Conservation (phyloP, 1,140 invertebrate species). For the Aphidius gifuensis region DNA sequence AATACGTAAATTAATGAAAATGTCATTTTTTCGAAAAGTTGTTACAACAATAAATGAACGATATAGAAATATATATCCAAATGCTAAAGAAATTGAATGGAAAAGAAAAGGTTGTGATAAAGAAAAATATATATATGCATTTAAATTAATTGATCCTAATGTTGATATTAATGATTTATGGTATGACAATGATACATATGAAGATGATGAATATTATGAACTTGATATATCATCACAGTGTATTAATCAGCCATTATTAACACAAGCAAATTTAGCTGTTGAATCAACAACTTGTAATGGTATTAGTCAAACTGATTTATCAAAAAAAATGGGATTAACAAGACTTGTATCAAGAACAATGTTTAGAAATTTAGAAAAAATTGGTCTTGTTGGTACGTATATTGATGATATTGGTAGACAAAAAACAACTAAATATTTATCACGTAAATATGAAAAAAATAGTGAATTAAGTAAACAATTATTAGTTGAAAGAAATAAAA, state of each 20-base stretch:
- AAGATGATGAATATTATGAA: constrained; percentile 56
- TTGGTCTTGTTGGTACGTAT: constrained; percentile 51
- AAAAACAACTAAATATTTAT: constrained; percentile 51
- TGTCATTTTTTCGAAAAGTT: constrained; percentile 49
- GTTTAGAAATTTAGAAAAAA: constrained; percentile 53
- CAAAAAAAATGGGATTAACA: constrained; percentile 51
- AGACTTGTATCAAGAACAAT: constrained; percentile 57
- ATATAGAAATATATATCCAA: constrained; percentile 62
- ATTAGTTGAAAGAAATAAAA: constrained; percentile 47
- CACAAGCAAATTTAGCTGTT: constrained; percentile 54
- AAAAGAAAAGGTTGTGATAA: constrained; percentile 52
- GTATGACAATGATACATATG: constrained; percentile 50
- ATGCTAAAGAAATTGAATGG: constrained; percentile 57
- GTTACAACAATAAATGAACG: constrained; percentile 51
- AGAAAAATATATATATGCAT: constrained; percentile 57
- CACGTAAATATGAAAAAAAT: constrained; percentile 44
- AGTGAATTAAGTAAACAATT: constrained; percentile 46
- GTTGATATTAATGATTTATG: constrained; percentile 51
- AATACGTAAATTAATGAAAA: constrained; percentile 57
- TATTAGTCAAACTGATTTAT: constrained; percentile 49
- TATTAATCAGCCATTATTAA: constrained; percentile 47
- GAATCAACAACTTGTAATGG: constrained; percentile 53
- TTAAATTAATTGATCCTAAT: constrained; percentile 57
- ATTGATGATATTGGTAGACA: constrained; percentile 60
- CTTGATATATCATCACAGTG: constrained; percentile 48